Evolutionary conservation across 2,888 invertebrate genomes (phyloP).

Genomic region (Macaria liturata): DNA sequence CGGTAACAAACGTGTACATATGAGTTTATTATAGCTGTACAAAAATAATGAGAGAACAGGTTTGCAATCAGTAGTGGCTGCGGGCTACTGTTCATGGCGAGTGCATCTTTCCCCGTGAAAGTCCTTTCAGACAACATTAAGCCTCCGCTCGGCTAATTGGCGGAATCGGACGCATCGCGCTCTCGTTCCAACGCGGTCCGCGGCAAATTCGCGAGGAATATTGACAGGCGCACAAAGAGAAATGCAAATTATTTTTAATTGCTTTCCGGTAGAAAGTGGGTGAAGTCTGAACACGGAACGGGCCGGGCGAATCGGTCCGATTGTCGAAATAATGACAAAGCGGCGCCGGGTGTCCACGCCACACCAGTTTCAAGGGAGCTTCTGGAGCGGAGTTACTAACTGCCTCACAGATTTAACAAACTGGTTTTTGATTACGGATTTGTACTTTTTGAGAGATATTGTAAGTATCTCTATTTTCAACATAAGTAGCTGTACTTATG

Average conservation of each 20-base stretch:
- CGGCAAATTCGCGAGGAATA: constrained; percentile 53
- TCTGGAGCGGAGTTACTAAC: constrained; percentile 14
- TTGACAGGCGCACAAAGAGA: constrained; percentile 66
- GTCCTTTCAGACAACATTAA: constrained; percentile 17
- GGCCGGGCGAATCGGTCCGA: constrained; percentile 62
- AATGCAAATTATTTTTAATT: constrained; percentile 80
- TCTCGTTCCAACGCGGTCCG: constrained; percentile 41
- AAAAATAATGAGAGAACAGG: too few relatives aligned
- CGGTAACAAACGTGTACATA: too few relatives aligned
- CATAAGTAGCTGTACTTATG: too few relatives aligned
- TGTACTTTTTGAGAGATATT: too few relatives aligned
- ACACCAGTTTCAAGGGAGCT: constrained; percentile 29
- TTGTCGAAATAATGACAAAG: constrained; percentile 68
- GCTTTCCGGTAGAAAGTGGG: constrained; percentile 80
- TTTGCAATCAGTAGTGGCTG: not conserved
- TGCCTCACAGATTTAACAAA: too few relatives aligned
- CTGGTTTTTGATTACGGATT: too few relatives aligned
- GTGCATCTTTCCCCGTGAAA: constrained; percentile 13
- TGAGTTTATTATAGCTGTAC: too few relatives aligned
- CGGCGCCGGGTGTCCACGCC: constrained; percentile 47
- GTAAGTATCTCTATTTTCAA: too few relatives aligned
- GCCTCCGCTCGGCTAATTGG: constrained; percentile 34
- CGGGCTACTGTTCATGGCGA: not conserved
- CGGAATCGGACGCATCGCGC: constrained; percentile 35
- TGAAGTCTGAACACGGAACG: constrained; percentile 68